phyloP scores from a whole-genome alignment of 1,140 invertebrate genomes.

The Aphaenogaster ashmeadi region DNA sequence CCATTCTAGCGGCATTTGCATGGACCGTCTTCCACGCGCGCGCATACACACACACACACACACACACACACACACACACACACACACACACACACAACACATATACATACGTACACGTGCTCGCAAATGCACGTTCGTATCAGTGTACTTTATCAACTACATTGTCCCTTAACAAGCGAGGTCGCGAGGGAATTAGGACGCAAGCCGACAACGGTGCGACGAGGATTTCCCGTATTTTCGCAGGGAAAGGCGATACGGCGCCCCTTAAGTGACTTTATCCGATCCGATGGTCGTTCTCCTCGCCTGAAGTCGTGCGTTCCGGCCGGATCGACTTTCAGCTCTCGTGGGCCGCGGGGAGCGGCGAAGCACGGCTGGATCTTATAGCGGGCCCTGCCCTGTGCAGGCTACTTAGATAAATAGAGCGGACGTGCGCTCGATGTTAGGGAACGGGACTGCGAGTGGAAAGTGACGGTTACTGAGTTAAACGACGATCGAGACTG shows the following conservation, averaged over 20 bases:
- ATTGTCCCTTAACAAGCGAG: constrained; percentile 42
- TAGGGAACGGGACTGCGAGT: constrained; percentile 54
- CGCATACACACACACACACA: not conserved
- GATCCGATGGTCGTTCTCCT: constrained; percentile 51
- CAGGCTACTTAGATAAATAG: constrained; percentile 70
- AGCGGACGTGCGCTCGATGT: constrained; percentile 42
- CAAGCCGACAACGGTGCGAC: constrained; percentile 31
- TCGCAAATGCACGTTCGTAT: not conserved
- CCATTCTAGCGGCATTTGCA: constrained; percentile 38
- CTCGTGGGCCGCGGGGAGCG: not conserved
- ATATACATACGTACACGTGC: not conserved
- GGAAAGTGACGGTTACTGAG: constrained; percentile 53
- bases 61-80: not conserved
- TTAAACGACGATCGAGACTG: constrained; percentile 20
- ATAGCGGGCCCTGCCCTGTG: constrained; percentile 28
- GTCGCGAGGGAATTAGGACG: constrained; percentile 51
- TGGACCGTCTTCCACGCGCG: not conserved
- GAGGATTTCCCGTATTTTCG: constrained; percentile 58
- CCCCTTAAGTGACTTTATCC: constrained; percentile 66
- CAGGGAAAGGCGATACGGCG: constrained; percentile 49
- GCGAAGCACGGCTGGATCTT: constrained; percentile 52
- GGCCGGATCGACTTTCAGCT: constrained; percentile 52
- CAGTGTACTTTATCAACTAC: constrained; percentile 41
- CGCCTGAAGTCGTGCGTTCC: constrained; percentile 52
- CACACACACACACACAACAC: not conserved